Percentiles rank a stretch among this genome's conserved stretches.
These are phyloP conservation scores for Benthosema pterotum DNA, from an alignment of 2,797 vertebrate species.

Conservation along the genomic window DNA sequence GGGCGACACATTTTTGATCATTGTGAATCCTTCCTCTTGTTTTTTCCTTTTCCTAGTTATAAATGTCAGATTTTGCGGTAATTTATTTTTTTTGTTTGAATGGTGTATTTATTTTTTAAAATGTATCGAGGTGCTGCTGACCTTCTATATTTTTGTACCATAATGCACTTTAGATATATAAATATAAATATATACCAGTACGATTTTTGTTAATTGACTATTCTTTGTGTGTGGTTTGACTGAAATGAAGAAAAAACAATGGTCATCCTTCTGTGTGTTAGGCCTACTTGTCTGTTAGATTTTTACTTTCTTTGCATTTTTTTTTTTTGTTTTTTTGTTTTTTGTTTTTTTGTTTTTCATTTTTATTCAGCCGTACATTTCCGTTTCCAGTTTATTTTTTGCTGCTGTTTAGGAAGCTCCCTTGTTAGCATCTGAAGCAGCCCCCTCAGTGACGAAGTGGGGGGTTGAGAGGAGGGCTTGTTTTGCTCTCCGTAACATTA, in stretches of 20 bases:
- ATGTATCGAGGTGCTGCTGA: constrained; percentile 97
- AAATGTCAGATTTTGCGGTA: constrained; percentile 88
- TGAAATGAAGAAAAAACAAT: constrained; percentile 84
- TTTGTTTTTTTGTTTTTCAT: no score
- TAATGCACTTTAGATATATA: constrained; percentile 98
- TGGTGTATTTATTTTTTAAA: constrained; percentile 98
- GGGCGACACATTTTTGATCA: constrained; percentile 70
- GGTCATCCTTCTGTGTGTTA: constrained; percentile 50
- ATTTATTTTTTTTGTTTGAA: constrained; percentile 94
- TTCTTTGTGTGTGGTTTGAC: constrained; percentile 80
- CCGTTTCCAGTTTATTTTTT: constrained; percentile 34
- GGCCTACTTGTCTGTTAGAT: constrained; percentile 25
- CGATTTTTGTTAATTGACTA: constrained; percentile 81
- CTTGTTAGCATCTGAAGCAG: no score
- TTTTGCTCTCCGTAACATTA: constrained; percentile 28
- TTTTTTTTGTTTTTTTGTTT: not conserved
- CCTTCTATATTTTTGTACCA: constrained; percentile 95
- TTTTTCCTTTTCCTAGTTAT: constrained; percentile 79
- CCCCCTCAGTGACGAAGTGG: not conserved
- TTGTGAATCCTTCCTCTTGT: constrained; percentile 78
- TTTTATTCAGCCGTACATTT: constrained; percentile 16
- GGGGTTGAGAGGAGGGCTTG: not conserved
- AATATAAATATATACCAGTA: constrained; percentile 88
- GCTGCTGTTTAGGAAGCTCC: constrained; percentile 49
- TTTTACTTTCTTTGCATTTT: constrained; percentile 12